phyloP scores from a whole-genome alignment of 2,888 invertebrate species.

The Lycaena phlaeas region DNA sequence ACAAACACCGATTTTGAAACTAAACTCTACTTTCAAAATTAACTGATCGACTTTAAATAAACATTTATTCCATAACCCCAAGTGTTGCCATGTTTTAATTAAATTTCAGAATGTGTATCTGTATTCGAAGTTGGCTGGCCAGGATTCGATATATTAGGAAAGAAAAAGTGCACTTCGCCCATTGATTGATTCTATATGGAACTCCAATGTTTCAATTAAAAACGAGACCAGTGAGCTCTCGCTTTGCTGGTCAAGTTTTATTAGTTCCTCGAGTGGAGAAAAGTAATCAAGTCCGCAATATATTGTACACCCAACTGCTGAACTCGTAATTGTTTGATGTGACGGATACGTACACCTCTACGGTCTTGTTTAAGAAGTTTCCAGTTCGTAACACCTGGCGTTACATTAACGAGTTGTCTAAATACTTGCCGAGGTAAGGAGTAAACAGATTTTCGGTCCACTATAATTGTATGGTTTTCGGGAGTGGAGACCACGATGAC shows the following conservation, averaged over 20 bases:
- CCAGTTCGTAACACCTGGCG: neutral
- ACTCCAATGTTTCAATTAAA: conserved; percentile 50
- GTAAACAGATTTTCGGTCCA: no score
- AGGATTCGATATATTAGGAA: conserved; percentile 6
- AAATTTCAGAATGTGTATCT: no score
- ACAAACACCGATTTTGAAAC: no score
- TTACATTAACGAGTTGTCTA: no score
- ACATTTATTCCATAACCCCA: no score
- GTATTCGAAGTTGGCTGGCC: no score
- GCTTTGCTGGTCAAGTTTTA: conserved; percentile 60
- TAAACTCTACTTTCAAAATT: no score
- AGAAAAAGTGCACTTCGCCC: conserved; percentile 12
- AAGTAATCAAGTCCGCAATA: conserved; percentile 60
- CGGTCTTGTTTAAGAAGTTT: conserved; percentile 28
- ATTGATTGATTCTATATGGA: conserved; percentile 27
- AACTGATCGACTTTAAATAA: no score
- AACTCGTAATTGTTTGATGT: conserved; percentile 58
- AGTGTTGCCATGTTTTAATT: no score
- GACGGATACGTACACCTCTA: conserved; percentile 34
- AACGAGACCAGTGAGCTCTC: conserved; percentile 36
- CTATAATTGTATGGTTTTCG: no score
- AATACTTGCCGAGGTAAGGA: no score
- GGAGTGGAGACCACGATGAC: no score
- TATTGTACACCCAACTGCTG: conserved; percentile 45
- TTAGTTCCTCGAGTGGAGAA: conserved; percentile 53